Conservation (phyloP, 2,888 invertebrate species). For the Machimus rusticus region DNA sequence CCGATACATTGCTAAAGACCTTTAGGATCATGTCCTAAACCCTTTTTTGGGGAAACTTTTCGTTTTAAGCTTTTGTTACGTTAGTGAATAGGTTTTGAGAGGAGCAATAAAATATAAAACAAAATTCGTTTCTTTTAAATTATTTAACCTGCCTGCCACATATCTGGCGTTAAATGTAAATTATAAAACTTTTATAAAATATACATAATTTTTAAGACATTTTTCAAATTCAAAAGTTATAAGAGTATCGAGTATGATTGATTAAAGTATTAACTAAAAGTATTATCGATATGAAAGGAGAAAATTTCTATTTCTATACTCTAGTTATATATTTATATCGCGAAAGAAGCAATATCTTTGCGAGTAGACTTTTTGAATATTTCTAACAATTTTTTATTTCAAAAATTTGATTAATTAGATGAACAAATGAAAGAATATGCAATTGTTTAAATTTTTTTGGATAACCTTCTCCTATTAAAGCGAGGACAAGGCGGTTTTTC, state of each 20-base stretch:
- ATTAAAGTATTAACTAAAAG: too few relatives aligned
- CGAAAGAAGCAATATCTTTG: too few relatives aligned
- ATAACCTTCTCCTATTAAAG: neutral
- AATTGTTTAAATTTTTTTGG: neutral
- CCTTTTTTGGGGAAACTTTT: neutral
- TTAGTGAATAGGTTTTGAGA: neutral
- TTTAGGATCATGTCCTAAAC: neutral
- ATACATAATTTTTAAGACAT: too few relatives aligned
- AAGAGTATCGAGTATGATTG: too few relatives aligned
- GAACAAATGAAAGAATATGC: neutral
- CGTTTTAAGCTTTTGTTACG: neutral
- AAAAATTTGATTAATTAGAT: neutral
- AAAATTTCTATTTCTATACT: too few relatives aligned
- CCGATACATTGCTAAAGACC: slow-evolving; percentile 70
- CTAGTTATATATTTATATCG: too few relatives aligned
- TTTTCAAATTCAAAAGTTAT: too few relatives aligned
- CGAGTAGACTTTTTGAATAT: neutral
- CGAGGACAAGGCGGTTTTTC: neutral
- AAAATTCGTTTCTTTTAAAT: neutral
- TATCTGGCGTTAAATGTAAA: too few relatives aligned
- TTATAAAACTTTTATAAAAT: too few relatives aligned
- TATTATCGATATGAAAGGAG: too few relatives aligned
- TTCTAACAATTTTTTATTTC: neutral
- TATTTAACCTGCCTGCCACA: neutral
- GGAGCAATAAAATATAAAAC: neutral